Evolutionary conservation across 2,113 vertebrate species (phyloP), one percentile per base, ranked within the genome.

Genomic region (Sinocyclocheilus maitianheensis): DNA sequence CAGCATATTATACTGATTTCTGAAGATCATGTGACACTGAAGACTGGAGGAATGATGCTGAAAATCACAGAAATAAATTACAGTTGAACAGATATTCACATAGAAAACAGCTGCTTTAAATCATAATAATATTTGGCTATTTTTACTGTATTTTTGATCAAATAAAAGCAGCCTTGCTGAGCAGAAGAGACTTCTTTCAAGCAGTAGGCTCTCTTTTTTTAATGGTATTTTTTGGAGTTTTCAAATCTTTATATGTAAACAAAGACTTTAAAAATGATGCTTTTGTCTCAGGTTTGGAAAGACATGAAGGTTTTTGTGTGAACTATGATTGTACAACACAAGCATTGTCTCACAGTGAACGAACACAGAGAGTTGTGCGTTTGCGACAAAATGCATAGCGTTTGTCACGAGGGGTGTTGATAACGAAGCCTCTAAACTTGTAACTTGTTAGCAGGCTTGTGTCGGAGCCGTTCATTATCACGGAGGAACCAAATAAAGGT

Each of bases 381-480:
- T 76, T 63, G 14, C 16, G 60, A 84, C 53, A 37, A 46, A 51
- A 40, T 24, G n/a, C 40, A 60, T 40, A 51, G 18, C 9, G n/a
- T 37, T 81, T 65, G 65, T 6, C 14, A 67, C 51, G 69, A 34
- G 48, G 30, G 13, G 46, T 34, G 48, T 58, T 80, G 76, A 71
- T 46, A 71, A 72, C 34, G 2, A 46, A 53, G 30, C 78, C 26
- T 43, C 67, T 78, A 77, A 87, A 86, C 69, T 51, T 86, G 24
- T 22, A 65, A 81, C 26, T 86, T 71, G 84, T 86, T 81, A 81
- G 76, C 55, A 62, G 78, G 22, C 26, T 77, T 26, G 67, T 86
- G 88, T 85, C 86, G 85, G 78, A 83, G 85, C 48, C 16, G 84
- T 87, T 93, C 88, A 92, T 93, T 90, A 83, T 84, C 83, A 85